Evolutionary conservation across 2,888 invertebrate species (phyloP), one percentile per base, ranked within the genome.

Genomic region (Phyllotreta striolata): DNA sequence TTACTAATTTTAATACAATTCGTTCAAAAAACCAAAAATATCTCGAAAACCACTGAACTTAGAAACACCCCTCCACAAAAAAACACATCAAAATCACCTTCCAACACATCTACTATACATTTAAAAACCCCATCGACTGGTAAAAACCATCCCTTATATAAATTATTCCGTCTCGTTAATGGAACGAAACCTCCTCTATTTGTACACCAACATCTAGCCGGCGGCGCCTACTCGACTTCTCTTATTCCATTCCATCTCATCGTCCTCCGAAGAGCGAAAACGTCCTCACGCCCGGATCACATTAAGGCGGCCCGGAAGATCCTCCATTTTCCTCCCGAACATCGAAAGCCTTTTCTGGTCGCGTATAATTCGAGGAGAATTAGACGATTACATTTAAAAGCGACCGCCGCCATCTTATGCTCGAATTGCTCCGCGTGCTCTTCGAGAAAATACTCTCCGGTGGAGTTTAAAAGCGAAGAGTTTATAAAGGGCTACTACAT

Each of bases 311-410:
- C 24, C n/a, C 55, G 55, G 55, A 55, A 55, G 34, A 24, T 9
- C 14, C 24, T 40, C 43, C 34, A 55, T 43, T 34, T 43, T 40
- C n/a, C 14, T 65, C 66, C 66, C 59, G 70, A 71, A 77, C 77
- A 77, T 71, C 68, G 76, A 77, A 77, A 77, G 70, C 77, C 76
- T 77, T 77, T 77, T 76, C 77, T 75, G 73, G 73, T 74, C 72
- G 69, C 72, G 74, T 74, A 77, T 77, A 77, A 77, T 77, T 70
- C 75, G 72, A 51, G 51, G 58, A 24, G 46, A 70, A 72, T 62
- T 74, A 24, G 67, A 67, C 69, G 69, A 69, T 72, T 72, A 67
- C 72, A 71, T 74, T 72, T 43, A 73, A n/a, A n/a, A 70, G 70
- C 71, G 68, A 72, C 69, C 68, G 62, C 68, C 63, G 41, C 9